These are phyloP conservation scores for Chiloscyllium punctatum DNA, from an alignment of 2,797 vertebrate genomes.

Conservation along the genomic window DNA sequence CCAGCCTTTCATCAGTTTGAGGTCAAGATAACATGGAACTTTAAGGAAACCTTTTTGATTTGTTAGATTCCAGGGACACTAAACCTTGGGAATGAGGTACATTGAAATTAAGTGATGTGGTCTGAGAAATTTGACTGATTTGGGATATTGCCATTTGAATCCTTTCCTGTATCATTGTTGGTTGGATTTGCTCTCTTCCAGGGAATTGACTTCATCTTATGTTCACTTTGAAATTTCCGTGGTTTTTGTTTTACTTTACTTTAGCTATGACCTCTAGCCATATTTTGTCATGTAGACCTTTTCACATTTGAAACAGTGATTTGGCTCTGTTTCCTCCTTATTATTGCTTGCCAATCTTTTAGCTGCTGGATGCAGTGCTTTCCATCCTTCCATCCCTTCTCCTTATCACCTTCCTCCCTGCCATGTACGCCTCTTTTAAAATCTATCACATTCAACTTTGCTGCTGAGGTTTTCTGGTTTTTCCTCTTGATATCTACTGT, in stretches of 20 bases:
- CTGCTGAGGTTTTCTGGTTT: not conserved
- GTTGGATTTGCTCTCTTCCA: not conserved
- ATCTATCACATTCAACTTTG: not conserved
- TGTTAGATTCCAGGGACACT: not conserved
- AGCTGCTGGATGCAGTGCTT: not conserved
- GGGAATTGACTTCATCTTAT: not conserved
- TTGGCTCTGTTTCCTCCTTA: not conserved
- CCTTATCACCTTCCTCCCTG: not conserved
- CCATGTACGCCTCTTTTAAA: not conserved
- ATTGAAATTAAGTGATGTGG: not conserved
- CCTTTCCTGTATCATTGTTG: not conserved
- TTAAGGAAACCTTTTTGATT: not conserved
- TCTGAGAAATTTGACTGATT: not conserved
- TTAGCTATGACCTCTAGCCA: not conserved
- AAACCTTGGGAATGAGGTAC: not conserved
- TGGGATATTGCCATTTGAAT: not conserved
- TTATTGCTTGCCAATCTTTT: not conserved
- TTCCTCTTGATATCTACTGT: not conserved
- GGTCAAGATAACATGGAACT: not conserved
- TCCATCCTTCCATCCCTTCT: not conserved
- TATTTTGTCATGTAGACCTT: not conserved
- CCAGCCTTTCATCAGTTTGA: not conserved
- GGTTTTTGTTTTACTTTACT: not conserved
- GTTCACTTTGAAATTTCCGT: not conserved
- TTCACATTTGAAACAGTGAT: not conserved